Evolutionary conservation across 1,140 invertebrate species (phyloP), one percentile per base, ranked within the genome.

Genomic region (Rhopalosiphum padi): DNA sequence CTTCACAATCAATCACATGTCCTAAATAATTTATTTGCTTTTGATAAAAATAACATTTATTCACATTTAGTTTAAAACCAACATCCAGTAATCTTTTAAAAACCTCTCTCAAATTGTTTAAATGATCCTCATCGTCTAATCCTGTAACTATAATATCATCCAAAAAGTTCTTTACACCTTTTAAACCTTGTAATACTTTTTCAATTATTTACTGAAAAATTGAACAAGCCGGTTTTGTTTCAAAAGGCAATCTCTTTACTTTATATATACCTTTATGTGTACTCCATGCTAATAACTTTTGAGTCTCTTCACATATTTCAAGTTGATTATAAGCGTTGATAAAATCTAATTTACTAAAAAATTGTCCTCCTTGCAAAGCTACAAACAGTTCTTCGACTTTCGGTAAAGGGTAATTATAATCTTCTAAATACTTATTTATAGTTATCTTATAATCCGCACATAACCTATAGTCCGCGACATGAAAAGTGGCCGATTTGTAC

Each of bases 211-310:
- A 11, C 18, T 83, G 77, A 37, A 83, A 41, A 83, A 83, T 83
- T 22, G 21, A 83, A 83, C 77, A 83, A 37, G 96, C 95, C 25
- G 94, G 95, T 91, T 95, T 95, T 8, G 96, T 95, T 21, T 95
- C 96, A 95, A 96, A 96, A 8, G 94, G 95, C 22, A 96, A 85
- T 92, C 95, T 90, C 90, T 95, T 95, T 94, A 95, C 95, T 93
- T 92, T 35, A 90, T 95, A 96, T 37, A 94, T 94, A 60, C 95
- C 95, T 94, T 94, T 93, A 93, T 94, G 94, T 25, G 94, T 95
- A 51, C 94, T 94, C 85, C 94, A 94, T 48, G 94, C 94, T 94
- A 93, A 87, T n/a, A 87, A 87, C 41, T 87, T 87, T 43, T 30
- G 35, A 18, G 83, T 43, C 22, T 85, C 41, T 43, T 85, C 18